phyloP scores from a whole-genome alignment of 2,888 invertebrate species.

The Tricholauxania praeusta region DNA sequence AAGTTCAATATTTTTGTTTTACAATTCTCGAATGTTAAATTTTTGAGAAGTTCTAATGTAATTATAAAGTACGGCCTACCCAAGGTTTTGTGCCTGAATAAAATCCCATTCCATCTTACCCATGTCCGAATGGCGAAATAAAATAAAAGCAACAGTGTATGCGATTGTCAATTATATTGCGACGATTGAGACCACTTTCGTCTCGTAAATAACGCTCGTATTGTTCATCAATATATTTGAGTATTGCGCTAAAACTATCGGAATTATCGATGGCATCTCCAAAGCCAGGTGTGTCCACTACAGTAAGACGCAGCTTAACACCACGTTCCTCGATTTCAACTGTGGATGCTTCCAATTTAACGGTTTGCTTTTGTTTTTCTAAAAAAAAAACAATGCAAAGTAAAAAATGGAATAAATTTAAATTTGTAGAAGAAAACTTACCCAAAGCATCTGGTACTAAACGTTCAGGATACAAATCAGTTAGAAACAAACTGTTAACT shows the following conservation, averaged over 20 bases:
- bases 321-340: constrained; percentile 97
- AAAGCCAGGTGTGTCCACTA: constrained; percentile 96
- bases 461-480: constrained; percentile 94
- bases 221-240: constrained; percentile 97
- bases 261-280: constrained; percentile 96
- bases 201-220: constrained; percentile 92
- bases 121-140: constrained; percentile 96
- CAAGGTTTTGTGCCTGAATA: no score
- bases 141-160: constrained; percentile 99
- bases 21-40: no score
- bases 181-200: constrained; percentile 94
- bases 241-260: constrained; percentile 91
- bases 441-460: constrained; percentile 89
- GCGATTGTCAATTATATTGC: constrained; percentile 96
- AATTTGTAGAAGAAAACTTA: constrained; percentile 65
- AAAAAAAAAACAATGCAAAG: constrained; percentile 35
- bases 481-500: constrained; percentile 93
- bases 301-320: constrained; percentile 91
- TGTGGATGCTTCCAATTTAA: constrained; percentile 95
- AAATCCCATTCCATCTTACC: constrained; percentile 71
- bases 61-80: no score
- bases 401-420: background rate
- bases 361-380: constrained; percentile 93
- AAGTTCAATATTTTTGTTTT: no score
- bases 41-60: no score